Evolutionary conservation across 2,888 invertebrate species (phyloP).

Genomic region (Harmothoe impar): DNA sequence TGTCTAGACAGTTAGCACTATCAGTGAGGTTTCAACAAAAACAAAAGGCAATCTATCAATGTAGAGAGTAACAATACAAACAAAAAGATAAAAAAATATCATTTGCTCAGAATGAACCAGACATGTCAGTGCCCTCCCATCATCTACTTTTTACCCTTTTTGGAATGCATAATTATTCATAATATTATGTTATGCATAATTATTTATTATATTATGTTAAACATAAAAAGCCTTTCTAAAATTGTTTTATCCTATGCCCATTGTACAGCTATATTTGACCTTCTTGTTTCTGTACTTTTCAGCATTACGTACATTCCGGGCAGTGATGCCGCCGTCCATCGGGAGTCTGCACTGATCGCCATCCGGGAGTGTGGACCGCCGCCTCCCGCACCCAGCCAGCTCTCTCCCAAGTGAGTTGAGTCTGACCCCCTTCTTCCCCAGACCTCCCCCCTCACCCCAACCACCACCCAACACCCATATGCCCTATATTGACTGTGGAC

Average conservation of each 20-base stretch:
- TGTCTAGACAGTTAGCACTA: background rate
- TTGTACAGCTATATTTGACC: background rate
- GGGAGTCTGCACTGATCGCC: slow-evolving; percentile 80
- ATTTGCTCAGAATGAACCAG: no score
- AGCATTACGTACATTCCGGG: slow-evolving; percentile 86
- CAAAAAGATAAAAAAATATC: no score
- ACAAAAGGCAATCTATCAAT: no score
- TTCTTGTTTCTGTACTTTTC: slow-evolving; percentile 72
- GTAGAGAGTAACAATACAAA: no score
- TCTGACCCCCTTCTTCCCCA: background rate
- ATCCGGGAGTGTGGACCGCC: slow-evolving; percentile 73
- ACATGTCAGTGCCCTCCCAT: no score
- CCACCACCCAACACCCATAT: background rate
- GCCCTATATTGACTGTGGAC: background rate
- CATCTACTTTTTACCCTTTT: no score
- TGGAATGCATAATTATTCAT: no score
- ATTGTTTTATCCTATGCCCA: no score
- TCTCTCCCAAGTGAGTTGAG: slow-evolving; percentile 81
- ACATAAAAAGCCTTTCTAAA: no score
- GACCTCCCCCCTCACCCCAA: background rate
- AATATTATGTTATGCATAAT: no score
- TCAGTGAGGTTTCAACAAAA: no score
- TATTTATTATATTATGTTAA: no score
- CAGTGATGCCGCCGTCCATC: slow-evolving; percentile 85
- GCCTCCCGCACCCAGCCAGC: slow-evolving; percentile 69